These are phyloP conservation scores for Diabrotica undecimpunctata DNA, from an alignment of 1,140 invertebrate genomes.

Conservation along the genomic window DNA sequence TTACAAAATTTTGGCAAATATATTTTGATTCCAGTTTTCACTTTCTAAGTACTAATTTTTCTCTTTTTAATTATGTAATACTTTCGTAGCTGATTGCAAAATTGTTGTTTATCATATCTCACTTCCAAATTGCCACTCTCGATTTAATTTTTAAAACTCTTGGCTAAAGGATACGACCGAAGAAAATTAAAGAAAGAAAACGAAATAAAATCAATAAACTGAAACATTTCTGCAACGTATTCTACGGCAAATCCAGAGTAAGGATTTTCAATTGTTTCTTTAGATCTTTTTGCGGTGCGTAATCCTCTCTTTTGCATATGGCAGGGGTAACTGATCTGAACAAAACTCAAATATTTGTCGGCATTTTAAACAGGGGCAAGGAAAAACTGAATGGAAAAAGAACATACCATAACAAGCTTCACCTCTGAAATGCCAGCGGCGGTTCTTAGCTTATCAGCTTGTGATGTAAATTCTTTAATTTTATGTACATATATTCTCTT, in stretches of 20 bases:
- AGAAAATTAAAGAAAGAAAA: too few species aligned
- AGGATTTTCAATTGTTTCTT: conserved; percentile 23
- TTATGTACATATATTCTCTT: too few species aligned
- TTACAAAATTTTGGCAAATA: too few species aligned
- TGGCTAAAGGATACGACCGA: too few species aligned
- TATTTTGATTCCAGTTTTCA: too few species aligned
- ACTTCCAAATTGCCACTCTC: too few species aligned
- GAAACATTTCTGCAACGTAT: conserved; percentile 14
- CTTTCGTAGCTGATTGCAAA: too few species aligned
- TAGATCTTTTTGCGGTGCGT: conserved; percentile 18
- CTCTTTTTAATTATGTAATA: too few species aligned
- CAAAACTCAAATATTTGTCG: conserved; percentile 22
- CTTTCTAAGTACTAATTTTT: too few species aligned
- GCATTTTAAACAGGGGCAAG: conserved; percentile 18
- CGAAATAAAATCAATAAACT: conserved; percentile 9
- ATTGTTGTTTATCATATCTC: too few species aligned
- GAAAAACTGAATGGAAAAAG: conserved; percentile 15
- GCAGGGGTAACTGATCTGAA: conserved; percentile 20
- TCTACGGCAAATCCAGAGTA: conserved; percentile 1
- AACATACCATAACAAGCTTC: conserved; percentile 10
- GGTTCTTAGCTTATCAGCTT: background rate
- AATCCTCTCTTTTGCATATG: conserved; percentile 22
- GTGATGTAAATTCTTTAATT: too few species aligned
- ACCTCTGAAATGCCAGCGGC: background rate
- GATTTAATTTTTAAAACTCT: too few species aligned